A percentile compares a stretch with the other conserved stretches of the same genome.
phyloP scores from a whole-genome alignment of 2,888 invertebrate species.

The Podotricha telesiphe region DNA sequence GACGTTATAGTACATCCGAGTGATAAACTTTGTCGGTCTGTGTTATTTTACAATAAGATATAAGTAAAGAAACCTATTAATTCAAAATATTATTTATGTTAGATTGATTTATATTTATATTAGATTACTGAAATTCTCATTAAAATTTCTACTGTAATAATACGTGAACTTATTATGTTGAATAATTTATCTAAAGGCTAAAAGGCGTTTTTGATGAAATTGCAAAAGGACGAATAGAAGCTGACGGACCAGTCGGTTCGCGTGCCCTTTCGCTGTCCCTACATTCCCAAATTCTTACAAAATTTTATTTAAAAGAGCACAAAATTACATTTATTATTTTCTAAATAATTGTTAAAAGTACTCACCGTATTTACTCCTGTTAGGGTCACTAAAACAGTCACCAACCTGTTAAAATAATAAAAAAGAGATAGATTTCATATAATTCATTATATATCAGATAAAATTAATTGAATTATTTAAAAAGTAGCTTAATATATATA shows the following conservation, averaged over 20 bases:
- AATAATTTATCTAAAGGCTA: conserved; percentile 20
- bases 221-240: conserved; percentile 74
- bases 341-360: conserved; percentile 35
- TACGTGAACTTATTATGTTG: neutral
- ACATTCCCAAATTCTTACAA: conserved; percentile 62
- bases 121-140: neutral
- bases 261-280: conserved; percentile 48
- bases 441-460: conserved; percentile 30
- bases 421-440: conserved; percentile 38
- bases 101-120: no score
- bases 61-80: conserved; percentile 17
- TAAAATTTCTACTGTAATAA: neutral
- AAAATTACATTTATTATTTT: neutral
- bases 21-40: conserved; percentile 81
- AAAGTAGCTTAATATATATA: neutral
- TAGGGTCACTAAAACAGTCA: conserved; percentile 69
- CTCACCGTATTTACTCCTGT: conserved; percentile 71
- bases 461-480: conserved; percentile 32
- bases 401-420: conserved; percentile 61
- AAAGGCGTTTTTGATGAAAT: conserved; percentile 65
- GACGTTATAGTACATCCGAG: conserved; percentile 74
- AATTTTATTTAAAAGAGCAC: conserved; percentile 47
- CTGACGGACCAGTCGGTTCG: conserved; percentile 64
- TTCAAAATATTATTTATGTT: neutral
- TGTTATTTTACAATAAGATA: conserved; percentile 26